Conservation (phyloP, 2,888 invertebrate species). For the Malthinus flaveolus region DNA sequence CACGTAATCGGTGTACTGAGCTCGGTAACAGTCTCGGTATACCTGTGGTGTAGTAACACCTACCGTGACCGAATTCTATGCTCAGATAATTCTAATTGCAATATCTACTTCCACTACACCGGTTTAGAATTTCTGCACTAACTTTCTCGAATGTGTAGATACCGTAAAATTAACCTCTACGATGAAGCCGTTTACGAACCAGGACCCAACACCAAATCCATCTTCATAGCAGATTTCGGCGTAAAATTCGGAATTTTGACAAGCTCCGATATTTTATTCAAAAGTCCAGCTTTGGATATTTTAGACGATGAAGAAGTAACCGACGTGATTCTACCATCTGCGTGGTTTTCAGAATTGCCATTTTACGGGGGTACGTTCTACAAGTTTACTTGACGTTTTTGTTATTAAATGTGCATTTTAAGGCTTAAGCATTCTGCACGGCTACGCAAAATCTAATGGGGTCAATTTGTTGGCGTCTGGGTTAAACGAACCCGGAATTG, state of each 20-base stretch:
- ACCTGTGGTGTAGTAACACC: no score
- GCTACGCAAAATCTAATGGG: conserved; percentile 38
- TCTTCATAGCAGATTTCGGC: conserved; percentile 76
- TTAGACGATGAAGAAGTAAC: conserved; percentile 48
- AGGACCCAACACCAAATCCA: conserved; percentile 56
- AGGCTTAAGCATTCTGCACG: conserved; percentile 33
- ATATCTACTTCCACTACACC: no score
- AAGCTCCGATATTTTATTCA: conserved; percentile 82
- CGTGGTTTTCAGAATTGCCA: conserved; percentile 84
- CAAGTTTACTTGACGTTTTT: neutral
- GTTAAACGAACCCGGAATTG: conserved; percentile 31
- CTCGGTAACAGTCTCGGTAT: no score
- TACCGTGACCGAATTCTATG: neutral
- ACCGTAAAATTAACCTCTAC: conserved; percentile 49
- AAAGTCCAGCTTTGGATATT: conserved; percentile 64
- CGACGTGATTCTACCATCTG: conserved; percentile 69
- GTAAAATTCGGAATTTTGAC: conserved; percentile 79
- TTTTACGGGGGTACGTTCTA: conserved; percentile 65
- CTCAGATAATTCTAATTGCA: neutral
- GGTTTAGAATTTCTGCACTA: neutral
- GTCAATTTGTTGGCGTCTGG: conserved; percentile 39
- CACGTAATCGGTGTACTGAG: no score
- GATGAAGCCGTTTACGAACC: conserved; percentile 56
- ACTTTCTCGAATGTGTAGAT: conserved; percentile 39
- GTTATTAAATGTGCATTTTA: neutral